Percentiles rank a stretch among this genome's conserved stretches.
Conservation (phyloP, 2,888 invertebrate genomes). For the Lasioglossum figueresi region DNA sequence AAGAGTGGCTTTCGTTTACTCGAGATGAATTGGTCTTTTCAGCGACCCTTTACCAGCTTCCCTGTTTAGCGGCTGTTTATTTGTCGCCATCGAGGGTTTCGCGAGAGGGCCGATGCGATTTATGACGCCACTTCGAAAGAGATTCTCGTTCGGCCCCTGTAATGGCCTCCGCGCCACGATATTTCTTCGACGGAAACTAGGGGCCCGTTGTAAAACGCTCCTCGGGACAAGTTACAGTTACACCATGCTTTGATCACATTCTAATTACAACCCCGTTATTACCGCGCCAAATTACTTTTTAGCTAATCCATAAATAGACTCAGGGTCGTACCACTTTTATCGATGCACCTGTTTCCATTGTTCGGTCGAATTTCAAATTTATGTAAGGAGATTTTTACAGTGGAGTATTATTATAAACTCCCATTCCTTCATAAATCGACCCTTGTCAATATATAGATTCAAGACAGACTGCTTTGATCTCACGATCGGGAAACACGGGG, state of each 20-base stretch:
- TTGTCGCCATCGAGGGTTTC: constrained; percentile 68
- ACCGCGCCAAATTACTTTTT: not conserved
- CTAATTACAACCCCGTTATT: constrained; percentile 4
- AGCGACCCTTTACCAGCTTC: constrained; percentile 40
- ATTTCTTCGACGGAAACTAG: constrained; percentile 25
- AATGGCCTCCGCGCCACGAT: constrained; percentile 26
- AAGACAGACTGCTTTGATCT: too few relatives aligned
- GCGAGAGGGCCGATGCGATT: constrained; percentile 56
- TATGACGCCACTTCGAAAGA: constrained; percentile 49
- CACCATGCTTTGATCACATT: not conserved
- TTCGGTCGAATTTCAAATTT: too few relatives aligned
- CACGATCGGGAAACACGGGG: too few relatives aligned
- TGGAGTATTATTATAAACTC: too few relatives aligned
- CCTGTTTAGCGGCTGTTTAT: constrained; percentile 71
- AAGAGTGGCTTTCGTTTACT: constrained; percentile 37
- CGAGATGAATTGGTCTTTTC: constrained; percentile 40
- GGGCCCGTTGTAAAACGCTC: not conserved
- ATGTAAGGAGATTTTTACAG: too few relatives aligned
- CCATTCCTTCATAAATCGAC: too few relatives aligned
- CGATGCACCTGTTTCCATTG: too few relatives aligned
- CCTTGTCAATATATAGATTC: too few relatives aligned
- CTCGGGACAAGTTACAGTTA: constrained; percentile 6
- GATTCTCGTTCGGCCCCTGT: constrained; percentile 25
- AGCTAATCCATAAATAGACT: not conserved
- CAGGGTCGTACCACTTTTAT: not conserved